Evolutionary conservation across 2,888 invertebrate species (phyloP).

Genomic region (Tipula unca): DNA sequence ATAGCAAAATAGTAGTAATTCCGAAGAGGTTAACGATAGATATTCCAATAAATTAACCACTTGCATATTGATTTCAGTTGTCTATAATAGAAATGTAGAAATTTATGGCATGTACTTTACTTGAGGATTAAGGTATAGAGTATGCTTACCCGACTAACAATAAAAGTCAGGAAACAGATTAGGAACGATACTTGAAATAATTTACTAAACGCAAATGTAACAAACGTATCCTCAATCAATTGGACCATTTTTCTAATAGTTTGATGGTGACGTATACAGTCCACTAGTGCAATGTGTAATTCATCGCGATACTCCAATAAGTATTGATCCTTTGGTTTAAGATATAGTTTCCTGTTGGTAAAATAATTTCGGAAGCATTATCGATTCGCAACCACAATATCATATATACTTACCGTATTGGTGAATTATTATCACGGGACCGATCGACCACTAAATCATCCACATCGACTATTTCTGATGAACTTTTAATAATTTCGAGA

Average conservation of each 20-base stretch:
- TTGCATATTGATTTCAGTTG: constrained; percentile 21
- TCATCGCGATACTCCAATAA: constrained; percentile 24
- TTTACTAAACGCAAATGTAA: constrained; percentile 35
- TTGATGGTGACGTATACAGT: constrained; percentile 35
- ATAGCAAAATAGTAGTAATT: constrained; percentile 35
- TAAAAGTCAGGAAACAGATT: constrained; percentile 36
- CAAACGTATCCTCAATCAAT: constrained; percentile 35
- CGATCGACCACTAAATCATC: background rate
- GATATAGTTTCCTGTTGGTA: background rate
- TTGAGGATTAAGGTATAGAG: background rate
- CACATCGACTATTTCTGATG: background rate
- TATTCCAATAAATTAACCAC: constrained; percentile 33
- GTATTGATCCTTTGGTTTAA: constrained; percentile 17
- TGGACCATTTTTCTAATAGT: constrained; percentile 32
- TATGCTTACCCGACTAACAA: constrained; percentile 33
- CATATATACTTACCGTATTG: background rate
- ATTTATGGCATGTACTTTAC: too few relatives aligned
- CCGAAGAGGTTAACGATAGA: constrained; percentile 31
- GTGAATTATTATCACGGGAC: background rate
- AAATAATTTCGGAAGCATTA: too few relatives aligned
- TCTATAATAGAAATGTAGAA: background rate
- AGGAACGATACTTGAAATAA: constrained; percentile 34
- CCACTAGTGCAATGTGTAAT: constrained; percentile 28
- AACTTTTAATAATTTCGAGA: background rate
- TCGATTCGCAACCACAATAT: too few relatives aligned